Conservation (phyloP, 2,113 vertebrate species). For the Oreochromis niloticus region DNA sequence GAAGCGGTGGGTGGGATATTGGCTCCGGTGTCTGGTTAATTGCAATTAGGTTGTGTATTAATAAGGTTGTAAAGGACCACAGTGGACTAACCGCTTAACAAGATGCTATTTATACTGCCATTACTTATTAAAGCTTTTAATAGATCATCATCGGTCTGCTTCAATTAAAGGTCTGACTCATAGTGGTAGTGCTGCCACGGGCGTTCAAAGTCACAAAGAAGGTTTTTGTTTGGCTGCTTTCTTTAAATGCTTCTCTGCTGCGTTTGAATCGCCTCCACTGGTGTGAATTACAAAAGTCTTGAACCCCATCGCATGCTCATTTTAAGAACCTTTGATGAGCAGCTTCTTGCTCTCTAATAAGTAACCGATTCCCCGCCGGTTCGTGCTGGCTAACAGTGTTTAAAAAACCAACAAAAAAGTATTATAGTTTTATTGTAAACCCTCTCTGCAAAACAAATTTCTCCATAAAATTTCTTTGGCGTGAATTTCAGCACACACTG, state of each 20-base stretch:
- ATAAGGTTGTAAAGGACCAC: constrained; percentile 57
- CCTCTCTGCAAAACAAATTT: neutral
- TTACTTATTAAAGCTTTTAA: constrained; percentile 52
- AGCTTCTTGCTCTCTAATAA: neutral
- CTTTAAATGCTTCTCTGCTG: neutral
- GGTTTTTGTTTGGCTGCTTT: neutral
- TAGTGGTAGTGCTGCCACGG: neutral
- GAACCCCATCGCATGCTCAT: neutral
- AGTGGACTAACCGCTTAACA: constrained; percentile 57
- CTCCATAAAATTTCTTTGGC: constrained; percentile 1
- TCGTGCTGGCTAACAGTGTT: neutral
- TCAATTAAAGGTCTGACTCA: constrained; percentile 28
- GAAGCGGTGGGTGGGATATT: constrained; percentile 43
- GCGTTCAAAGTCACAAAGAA: neutral
- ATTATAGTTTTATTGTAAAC: neutral
- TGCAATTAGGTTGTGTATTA: constrained; percentile 58
- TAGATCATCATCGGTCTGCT: constrained; percentile 48
- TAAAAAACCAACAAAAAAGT: neutral
- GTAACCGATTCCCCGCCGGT: neutral
- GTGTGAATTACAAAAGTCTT: neutral
- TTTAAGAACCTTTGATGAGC: neutral
- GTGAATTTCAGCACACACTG: neutral
- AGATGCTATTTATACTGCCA: constrained; percentile 58
- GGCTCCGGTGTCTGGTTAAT: constrained; percentile 47
- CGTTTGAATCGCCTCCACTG: neutral